Evolutionary conservation across 1,140 invertebrate genomes (phyloP), one percentile per base, ranked within the genome.

Genomic region (Dermatophagoides farinae): DNA sequence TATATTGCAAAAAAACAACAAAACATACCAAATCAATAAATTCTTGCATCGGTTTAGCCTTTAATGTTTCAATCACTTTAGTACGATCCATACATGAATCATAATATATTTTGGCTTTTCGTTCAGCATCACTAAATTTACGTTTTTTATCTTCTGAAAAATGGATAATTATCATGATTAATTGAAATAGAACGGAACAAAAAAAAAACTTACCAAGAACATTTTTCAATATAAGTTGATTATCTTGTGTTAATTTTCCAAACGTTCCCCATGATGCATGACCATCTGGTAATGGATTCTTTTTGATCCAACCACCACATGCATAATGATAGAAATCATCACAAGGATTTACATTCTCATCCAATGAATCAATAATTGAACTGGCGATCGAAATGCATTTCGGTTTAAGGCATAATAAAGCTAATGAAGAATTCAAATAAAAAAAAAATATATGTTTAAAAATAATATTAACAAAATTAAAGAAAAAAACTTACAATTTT

Each of bases 211-310:
- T 64, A 75, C 75, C 88, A 65, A 96, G 73, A 43, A 84, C 84
- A 70, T 85, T 87, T 73, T 88, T 87, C 62, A 96, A 82, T n/a
- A 89, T 81, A 25, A 91, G 71, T 68, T 93, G 87, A 72, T 95
- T 95, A 67, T 89, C 81, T 67, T 92, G 82, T 70, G 89, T 87
- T 47, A 96, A 76, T 71, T 92, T 90, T 47, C 83, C 83, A 71
- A 95, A 95, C n/a, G 88, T 91, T 20, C 86, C 86, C 90, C 90
- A 95, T 54, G 81, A 83, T n/a, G 84, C 84, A 69, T 88, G n/a
- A 82, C 85, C 70, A 85, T 70, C 75, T 0, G 91, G 91, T 62
- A 93, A 86, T 0, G 88, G 87, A 73, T 95, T 92, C 51, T 82
- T 81, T 66, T 82, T 81, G 25, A 91, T 81, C 90, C 90, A 96